These are phyloP conservation scores for Odontamblyopus lacepedii DNA, from an alignment of 2,797 vertebrate species.

Conservation along the genomic window DNA sequence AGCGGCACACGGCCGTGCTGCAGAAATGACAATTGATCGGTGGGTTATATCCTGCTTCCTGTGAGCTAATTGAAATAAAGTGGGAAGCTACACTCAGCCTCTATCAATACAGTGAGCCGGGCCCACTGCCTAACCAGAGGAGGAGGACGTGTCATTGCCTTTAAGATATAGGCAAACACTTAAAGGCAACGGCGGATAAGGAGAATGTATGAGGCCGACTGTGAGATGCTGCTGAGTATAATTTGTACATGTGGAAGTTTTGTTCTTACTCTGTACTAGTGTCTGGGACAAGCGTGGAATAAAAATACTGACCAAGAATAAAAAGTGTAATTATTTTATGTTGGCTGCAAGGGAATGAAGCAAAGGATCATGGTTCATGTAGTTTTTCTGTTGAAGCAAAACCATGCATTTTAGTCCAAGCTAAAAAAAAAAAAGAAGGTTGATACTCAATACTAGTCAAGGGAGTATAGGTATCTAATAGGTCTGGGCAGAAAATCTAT, in stretches of 20 bases:
- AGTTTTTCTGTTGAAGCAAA: too few species aligned
- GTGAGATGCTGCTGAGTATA: background rate
- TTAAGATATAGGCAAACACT: background rate
- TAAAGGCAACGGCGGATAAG: slow-evolving; percentile 11
- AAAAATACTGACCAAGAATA: too few species aligned
- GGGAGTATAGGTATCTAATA: too few species aligned
- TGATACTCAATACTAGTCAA: too few species aligned
- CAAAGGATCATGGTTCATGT: too few species aligned
- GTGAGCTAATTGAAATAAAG: slow-evolving; percentile 79
- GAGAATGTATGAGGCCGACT: slow-evolving; percentile 11
- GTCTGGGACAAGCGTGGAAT: too few species aligned
- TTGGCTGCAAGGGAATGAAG: too few species aligned
- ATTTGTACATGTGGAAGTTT: background rate
- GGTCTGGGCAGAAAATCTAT: too few species aligned
- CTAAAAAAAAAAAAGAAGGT: too few species aligned
- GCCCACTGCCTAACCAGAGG: slow-evolving; percentile 10
- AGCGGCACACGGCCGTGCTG: slow-evolving; percentile 36
- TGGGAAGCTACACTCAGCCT: slow-evolving; percentile 65
- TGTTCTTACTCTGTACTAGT: too few species aligned
- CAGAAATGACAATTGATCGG: slow-evolving; percentile 77
- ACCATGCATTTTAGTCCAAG: too few species aligned
- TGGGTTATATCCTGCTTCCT: slow-evolving; percentile 79
- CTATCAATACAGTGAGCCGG: slow-evolving; percentile 65
- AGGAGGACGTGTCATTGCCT: background rate
- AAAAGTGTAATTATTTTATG: too few species aligned